phyloP scores from a whole-genome alignment of 2,113 vertebrate genomes.

The Equus quagga region DNA sequence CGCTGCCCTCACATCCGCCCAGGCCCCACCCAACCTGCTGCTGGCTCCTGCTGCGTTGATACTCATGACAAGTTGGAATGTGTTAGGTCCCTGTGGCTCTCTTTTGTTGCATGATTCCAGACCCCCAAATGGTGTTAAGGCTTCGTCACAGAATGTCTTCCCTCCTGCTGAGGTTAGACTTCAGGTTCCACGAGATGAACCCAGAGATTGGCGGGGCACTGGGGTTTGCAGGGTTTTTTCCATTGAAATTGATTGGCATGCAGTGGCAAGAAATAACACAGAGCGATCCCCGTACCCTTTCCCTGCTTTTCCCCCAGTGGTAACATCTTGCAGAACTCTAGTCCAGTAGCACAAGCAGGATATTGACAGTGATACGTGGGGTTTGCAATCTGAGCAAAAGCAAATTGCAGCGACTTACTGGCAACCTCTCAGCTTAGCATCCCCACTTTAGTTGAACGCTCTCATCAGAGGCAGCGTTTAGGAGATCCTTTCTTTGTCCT shows the following conservation, averaged over 20 bases:
- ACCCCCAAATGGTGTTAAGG: no score
- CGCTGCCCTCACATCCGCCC: neutral
- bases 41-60: neutral
- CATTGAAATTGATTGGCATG: neutral
- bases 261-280: neutral
- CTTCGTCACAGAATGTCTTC: neutral
- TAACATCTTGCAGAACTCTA: neutral
- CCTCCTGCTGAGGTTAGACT: neutral
- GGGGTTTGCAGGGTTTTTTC: neutral
- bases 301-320: neutral
- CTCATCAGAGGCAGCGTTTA: neutral
- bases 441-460: neutral
- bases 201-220: neutral
- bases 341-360: neutral
- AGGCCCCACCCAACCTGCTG: neutral
- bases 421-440: neutral
- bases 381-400: neutral
- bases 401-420: neutral
- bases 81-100: neutral
- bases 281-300: neutral
- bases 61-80: neutral
- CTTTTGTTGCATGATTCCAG: neutral
- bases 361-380: neutral
- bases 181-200: neutral
- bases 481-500: neutral